Base-by-base conservation (phyloP, 2,113 vertebrate species). In the Chaenogobius annularis region DNA sequence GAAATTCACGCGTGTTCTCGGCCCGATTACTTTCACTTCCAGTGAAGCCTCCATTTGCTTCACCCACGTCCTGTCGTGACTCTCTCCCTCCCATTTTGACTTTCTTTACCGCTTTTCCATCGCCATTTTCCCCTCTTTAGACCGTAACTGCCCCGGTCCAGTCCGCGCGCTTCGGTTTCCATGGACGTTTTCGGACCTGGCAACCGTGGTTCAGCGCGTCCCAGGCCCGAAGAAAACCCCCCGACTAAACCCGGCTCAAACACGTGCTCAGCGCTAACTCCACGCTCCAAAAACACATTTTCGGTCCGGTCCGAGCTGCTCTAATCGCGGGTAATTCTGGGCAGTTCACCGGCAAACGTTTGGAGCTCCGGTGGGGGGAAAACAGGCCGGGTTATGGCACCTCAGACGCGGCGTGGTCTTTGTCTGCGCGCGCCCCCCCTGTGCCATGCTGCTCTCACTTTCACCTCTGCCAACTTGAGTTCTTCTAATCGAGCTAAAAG, bases 391-490 rank as follows among this genome's bases (percentile, higher is more conserved):
- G 46, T 59, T 37, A 15, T 10, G 68, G 68, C 69, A 19, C 69
- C 47, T 20, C 59, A 56, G 68, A 46, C 77, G 68, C 72, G 68
- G 67, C 80, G 80, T 40, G 89, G 85, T 84, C 87, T 89, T 89
- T 87, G 89, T 89, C 78, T 82, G 23, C 63, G n/a, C n/a, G 26
- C 4, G 26, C 54, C 68, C 64, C 68, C 50, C 17, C 23, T 1
- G 5, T 58, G 55, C 55, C 22, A 26, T 58, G 55, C 22, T 69
- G 61, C 65, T 47, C 11, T 9, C 48, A 5, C 64, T 56, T 65
- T 52, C 50, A 54, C 10, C 19, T 54, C 50, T 54, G 50, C n/a
- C 50, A n/a, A 20, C 50, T 40, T 7, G 12, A 19, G 7, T 35
- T 15, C 13, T 35, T 17, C 5, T 13, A 8, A 61, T 17, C 1